Percentiles rank a stretch among this genome's conserved stretches.
Evolutionary conservation across 2,113 vertebrate genomes (phyloP).

Genomic region (Guaruba guarouba): DNA sequence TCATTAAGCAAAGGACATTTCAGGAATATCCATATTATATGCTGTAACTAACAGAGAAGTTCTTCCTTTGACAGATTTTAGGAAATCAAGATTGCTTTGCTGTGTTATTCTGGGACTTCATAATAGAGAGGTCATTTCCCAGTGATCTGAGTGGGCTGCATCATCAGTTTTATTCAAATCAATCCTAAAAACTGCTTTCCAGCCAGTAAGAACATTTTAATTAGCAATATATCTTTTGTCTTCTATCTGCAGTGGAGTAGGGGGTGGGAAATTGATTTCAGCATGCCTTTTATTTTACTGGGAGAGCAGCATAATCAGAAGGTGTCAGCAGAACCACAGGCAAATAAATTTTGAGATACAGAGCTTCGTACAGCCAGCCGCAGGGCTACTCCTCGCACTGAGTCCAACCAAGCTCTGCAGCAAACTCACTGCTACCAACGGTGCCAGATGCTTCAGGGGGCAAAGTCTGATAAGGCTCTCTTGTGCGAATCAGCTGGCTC

Average conservation of each 20-base stretch:
- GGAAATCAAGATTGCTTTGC: constrained; percentile 55
- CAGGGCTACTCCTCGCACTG: not conserved
- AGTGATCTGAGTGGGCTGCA: constrained; percentile 33
- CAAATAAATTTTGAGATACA: constrained; percentile 10
- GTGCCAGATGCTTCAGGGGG: accelerated
- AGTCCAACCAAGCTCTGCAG: accelerated
- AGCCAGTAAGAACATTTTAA: constrained; percentile 56
- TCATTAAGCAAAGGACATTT: constrained; percentile 69
- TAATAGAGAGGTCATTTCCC: constrained; percentile 56
- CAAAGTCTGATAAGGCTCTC: not conserved
- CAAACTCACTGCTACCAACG: accelerated
- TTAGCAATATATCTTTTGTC: constrained; percentile 54
- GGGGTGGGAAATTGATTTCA: constrained; percentile 1
- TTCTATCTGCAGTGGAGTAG: constrained; percentile 7
- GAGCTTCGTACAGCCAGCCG: not conserved
- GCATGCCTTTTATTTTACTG: not conserved
- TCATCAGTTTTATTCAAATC: constrained; percentile 57
- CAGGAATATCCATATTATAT: constrained; percentile 57
- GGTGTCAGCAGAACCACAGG: constrained; percentile 49
- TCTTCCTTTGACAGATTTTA: constrained; percentile 47
- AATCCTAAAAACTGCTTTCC: constrained; percentile 43
- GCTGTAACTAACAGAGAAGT: constrained; percentile 43
- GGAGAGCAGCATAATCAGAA: constrained; percentile 24
- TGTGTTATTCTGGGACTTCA: constrained; percentile 45
- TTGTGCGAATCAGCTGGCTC: not conserved